Evolutionary conservation across 2,888 invertebrate genomes (phyloP), one percentile per base, ranked within the genome.

Genomic region (Drosophila helvetica): DNA sequence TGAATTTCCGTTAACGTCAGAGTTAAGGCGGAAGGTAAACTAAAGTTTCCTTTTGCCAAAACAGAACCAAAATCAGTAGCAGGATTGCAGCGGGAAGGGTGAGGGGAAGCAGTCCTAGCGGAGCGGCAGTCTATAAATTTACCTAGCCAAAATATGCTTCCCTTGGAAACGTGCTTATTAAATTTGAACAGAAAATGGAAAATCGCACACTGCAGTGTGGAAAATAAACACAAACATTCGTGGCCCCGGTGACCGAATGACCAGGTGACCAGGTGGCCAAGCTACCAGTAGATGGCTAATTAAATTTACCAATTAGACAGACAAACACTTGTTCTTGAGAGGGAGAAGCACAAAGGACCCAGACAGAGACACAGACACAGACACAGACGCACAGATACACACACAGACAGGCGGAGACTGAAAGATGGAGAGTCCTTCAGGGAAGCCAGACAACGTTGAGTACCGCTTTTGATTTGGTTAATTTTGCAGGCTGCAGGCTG

Each of bases 291-390:
- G 66, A 65, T 67, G 60, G 74, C 81, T 84, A 83, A 83, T 83
- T 83, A 83, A 86, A 83, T 78, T 82, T 78, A 75, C 61, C 82
- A 85, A 82, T 82, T 86, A 80, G 74, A 77, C 75, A 65, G 84
- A 79, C 84, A 83, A 78, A 75, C 82, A 86, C 82, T 83, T 83
- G 38, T n/a, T 38, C 38, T 2, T 6, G 77, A 86, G 72, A 60
- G 47, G 25, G 1, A 48, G 9, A 10, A 30, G 42, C 42, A 67
- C 60, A 73, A 62, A 66, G 33, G 47, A 52, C 18, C 54, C 17
- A 5, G 30, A 18, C 50, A 48, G 48, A 61, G 46, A 18, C 33
- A 33, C 18, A 43, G 10, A n/a, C n/a, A n/a, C n/a, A n/a, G n/a
- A n/a, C n/a, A n/a, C n/a, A n/a, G n/a, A n/a, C n/a, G 22, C 22